Evolutionary conservation across 2,888 invertebrate genomes (phyloP).

Genomic region (Kuschelorhynchus macadamiae): DNA sequence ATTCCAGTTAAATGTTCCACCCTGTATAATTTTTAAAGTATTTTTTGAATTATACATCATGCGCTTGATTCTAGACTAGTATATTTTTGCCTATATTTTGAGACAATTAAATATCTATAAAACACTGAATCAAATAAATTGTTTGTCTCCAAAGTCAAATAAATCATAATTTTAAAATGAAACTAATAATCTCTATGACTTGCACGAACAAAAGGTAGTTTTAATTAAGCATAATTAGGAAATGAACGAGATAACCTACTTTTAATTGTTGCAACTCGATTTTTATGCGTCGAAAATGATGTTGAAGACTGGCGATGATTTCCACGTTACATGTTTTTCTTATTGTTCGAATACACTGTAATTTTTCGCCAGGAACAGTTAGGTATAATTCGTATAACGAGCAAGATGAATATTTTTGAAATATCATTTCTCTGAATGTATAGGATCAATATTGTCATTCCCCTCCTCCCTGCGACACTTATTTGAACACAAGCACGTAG

Average conservation of each 20-base stretch:
- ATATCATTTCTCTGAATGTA: neutral
- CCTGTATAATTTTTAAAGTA: too few species aligned
- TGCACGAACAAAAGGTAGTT: slow-evolving; percentile 1
- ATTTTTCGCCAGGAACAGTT: neutral
- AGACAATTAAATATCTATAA: too few species aligned
- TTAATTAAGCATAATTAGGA: neutral
- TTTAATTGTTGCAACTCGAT: slow-evolving; percentile 3
- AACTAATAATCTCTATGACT: neutral
- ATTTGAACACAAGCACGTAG: too few species aligned
- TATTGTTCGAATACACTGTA: neutral
- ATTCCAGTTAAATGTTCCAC: too few species aligned
- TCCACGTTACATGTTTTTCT: neutral
- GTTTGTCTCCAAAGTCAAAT: too few species aligned
- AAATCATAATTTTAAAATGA: too few species aligned
- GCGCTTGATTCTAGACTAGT: too few species aligned
- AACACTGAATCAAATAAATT: too few species aligned
- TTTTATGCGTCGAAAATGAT: slow-evolving; percentile 1
- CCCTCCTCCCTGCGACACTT: too few species aligned
- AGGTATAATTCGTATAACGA: neutral
- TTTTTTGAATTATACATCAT: too few species aligned
- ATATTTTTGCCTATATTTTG: too few species aligned
- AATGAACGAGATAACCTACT: slow-evolving; percentile 1
- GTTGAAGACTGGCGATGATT: slow-evolving; percentile 3
- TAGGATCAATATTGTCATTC: neutral
- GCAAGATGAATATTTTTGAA: too few species aligned